These are phyloP conservation scores for Nestor notabilis DNA, from an alignment of 2,113 vertebrate genomes.

Conservation along the genomic window DNA sequence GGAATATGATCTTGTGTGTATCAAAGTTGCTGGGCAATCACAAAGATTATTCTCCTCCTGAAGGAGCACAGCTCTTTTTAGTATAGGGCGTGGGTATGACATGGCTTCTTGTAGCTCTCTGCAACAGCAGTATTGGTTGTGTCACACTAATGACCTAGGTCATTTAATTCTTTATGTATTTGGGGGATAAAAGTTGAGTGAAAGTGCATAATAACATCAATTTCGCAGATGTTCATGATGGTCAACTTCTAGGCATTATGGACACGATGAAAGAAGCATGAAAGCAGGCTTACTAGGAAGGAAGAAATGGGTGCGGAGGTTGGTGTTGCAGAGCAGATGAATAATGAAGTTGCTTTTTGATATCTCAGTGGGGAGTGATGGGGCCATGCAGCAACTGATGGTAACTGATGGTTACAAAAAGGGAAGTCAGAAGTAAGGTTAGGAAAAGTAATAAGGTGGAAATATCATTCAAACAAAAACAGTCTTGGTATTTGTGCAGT, in stretches of 20 bases:
- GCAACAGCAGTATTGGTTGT: not conserved
- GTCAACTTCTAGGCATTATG: not conserved
- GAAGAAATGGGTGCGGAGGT: not conserved
- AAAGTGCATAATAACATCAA: not conserved
- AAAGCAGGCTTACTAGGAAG: not conserved
- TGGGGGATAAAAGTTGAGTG: not conserved
- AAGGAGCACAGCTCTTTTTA: not conserved
- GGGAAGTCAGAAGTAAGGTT: not conserved
- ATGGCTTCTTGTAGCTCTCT: not conserved
- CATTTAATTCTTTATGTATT: not conserved
- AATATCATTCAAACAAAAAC: not conserved
- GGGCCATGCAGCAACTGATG: not conserved
- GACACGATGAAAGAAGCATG: not conserved
- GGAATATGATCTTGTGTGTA: not conserved
- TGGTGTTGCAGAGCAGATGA: not conserved
- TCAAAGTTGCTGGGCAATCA: not conserved
- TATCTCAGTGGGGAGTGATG: not conserved
- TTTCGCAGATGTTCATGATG: not conserved
- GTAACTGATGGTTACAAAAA: not conserved
- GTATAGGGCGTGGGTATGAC: not conserved
- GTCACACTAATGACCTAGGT: not conserved
- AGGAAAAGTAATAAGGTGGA: not conserved
- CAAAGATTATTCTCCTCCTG: not conserved
- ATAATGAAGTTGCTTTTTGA: not conserved
- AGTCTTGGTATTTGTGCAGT: not conserved